Evolutionary conservation across 2,113 vertebrate genomes (phyloP), one percentile per base, ranked within the genome.

Genomic region (Pogona vitticeps): DNA sequence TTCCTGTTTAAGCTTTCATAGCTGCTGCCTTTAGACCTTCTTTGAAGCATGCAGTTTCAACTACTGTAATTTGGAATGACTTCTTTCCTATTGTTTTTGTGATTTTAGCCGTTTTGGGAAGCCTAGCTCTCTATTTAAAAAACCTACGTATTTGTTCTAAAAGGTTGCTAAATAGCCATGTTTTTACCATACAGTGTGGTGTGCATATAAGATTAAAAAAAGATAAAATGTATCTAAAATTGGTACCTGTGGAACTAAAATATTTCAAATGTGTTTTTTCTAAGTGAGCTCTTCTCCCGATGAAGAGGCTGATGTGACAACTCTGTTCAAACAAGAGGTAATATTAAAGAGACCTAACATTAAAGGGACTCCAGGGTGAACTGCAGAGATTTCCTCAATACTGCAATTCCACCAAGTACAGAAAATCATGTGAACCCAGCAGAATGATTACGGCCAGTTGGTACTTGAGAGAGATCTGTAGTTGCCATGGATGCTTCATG

Each of bases 251-350:
- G 2, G 7, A 15, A 31, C 0, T 14, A 14, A 33, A 80, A 63
- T 33, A 20, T 36, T 12, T 46, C 15, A 0, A 21, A 75, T 81
- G 2, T 31, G 2, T 38, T 46, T 63, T 15, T 61, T 52, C 70
- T 75, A 86, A 0, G 17, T 79, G 40, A 8, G 71, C 1, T 5
- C 0, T 0, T 20, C 33, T 12, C 38, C 59, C 18, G 21, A 0
- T 0, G n/a, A 33, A 59, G 59, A 33, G 58, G 10, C 3, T 0
- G 1, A 84, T 1, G 18, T 70, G 20, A 21, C 58, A 0, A 1
- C 21, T 17, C 26, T 72, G 17, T 23, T 0, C 20, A 1, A 0
- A 1, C 1, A n/a, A 0, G 17, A 91, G 81, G 86, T 84, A 40
- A 90, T 81, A 81, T 28, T 9, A 61, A 20, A 61, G 1, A 10